Conservation (phyloP, 1,140 invertebrate species). For the Eriocheir sinensis region DNA sequence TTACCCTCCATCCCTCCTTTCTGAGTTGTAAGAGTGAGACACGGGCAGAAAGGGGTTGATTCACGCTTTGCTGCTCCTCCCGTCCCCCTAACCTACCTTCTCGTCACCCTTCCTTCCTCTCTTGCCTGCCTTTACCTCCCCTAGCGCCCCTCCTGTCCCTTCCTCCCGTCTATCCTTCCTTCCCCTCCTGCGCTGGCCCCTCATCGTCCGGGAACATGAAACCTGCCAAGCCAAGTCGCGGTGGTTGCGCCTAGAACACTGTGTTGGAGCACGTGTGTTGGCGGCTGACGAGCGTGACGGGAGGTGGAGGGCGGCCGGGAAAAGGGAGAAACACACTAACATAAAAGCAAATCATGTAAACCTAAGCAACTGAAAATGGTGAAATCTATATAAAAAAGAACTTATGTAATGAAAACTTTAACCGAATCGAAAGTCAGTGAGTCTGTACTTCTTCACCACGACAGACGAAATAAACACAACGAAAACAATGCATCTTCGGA, state of each 20-base stretch:
- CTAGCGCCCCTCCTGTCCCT: too few species aligned
- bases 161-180: background rate
- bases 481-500: background rate
- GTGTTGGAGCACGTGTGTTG: slow-evolving; percentile 1
- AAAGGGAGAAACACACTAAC: background rate
- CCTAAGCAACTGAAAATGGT: too few species aligned
- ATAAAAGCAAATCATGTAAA: too few species aligned
- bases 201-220: background rate
- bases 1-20: background rate
- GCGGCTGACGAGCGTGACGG: background rate
- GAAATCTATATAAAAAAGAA: too few species aligned
- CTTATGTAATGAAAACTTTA: too few species aligned
- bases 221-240: slow-evolving; percentile 9
- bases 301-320: background rate
- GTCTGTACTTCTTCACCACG: too few species aligned
- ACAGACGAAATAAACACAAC: background rate
- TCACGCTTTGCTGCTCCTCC: background rate
- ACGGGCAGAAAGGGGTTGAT: slow-evolving; percentile 3
- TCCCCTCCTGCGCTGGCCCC: background rate
- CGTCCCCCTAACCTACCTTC: background rate
- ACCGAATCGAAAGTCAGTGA: too few species aligned
- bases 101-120: background rate
- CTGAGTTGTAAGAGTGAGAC: slow-evolving; percentile 9
- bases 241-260: background rate
- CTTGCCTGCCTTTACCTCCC: background rate